Conservation (phyloP, 2,888 invertebrate genomes). For the Ochropacha duplaris region DNA sequence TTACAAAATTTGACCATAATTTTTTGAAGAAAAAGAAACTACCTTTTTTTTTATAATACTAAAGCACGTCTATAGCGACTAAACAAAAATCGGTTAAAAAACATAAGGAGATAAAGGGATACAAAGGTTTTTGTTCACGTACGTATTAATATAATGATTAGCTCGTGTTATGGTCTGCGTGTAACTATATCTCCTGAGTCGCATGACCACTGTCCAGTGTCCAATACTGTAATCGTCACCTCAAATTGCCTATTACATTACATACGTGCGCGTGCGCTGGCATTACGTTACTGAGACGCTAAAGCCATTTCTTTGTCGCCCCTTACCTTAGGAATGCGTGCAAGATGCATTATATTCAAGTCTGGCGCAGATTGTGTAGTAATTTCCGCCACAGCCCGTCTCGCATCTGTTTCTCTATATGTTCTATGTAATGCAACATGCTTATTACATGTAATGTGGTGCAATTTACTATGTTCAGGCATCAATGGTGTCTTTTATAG, state of each 20-base stretch:
- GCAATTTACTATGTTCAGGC: slow-evolving; percentile 1
- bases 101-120: too few species aligned
- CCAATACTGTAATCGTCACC: slow-evolving; percentile 26
- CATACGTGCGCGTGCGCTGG: slow-evolving; percentile 16
- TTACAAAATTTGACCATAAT: too few species aligned
- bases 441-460: not conserved
- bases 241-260: slow-evolving; percentile 29
- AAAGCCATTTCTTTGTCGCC: slow-evolving; percentile 30
- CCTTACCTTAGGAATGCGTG: slow-evolving; percentile 29
- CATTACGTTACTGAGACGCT: slow-evolving; percentile 15
- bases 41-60: too few species aligned
- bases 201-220: not conserved
- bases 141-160: too few species aligned
- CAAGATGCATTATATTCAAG: slow-evolving; percentile 32
- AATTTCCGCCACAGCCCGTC: slow-evolving; percentile 7
- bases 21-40: too few species aligned
- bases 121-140: too few species aligned
- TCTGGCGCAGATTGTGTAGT: slow-evolving; percentile 16
- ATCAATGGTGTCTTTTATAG: not conserved
- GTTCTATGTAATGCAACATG: slow-evolving; percentile 22
- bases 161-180: not conserved
- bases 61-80: too few species aligned
- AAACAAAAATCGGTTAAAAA: too few species aligned
- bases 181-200: not conserved
- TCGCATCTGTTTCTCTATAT: slow-evolving; percentile 18